phyloP scores from a whole-genome alignment of 1,140 invertebrate genomes.

The Tetramorium simillimum region DNA sequence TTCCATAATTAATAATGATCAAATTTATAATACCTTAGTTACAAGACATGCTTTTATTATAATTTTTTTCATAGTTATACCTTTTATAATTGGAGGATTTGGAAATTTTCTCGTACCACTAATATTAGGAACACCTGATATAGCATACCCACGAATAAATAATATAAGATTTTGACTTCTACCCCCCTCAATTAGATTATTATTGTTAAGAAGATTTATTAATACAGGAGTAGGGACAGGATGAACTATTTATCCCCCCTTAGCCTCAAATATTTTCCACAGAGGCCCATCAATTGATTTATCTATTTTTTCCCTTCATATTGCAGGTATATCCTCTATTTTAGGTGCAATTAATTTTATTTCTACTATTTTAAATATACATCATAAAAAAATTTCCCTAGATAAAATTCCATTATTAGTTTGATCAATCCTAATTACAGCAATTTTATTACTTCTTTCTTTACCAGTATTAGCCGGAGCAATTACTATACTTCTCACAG shows the following conservation, averaged over 20 bases:
- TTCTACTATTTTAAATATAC: slow-evolving; percentile 87
- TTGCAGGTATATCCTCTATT: not conserved
- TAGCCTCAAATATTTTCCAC: not conserved
- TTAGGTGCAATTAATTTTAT: slow-evolving; percentile 83
- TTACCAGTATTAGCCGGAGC: slow-evolving; percentile 90
- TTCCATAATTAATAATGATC: too few relatives aligned
- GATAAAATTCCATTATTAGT: slow-evolving; percentile 87
- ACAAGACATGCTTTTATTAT: slow-evolving; percentile 51
- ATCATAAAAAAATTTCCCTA: slow-evolving; percentile 29
- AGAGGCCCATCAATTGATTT: not conserved
- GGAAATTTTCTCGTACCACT: slow-evolving; percentile 87
- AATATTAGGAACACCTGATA: slow-evolving; percentile 86
- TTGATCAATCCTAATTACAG: slow-evolving; percentile 90
- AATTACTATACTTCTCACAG: slow-evolving; percentile 88
- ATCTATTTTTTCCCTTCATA: not conserved
- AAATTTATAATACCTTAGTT: too few relatives aligned
- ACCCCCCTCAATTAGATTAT: slow-evolving; percentile 80
- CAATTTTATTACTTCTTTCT: slow-evolving; percentile 88
- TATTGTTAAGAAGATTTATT: slow-evolving; percentile 78
- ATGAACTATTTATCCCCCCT: not conserved
- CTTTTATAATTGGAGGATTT: slow-evolving; percentile 77
- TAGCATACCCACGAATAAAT: slow-evolving; percentile 86
- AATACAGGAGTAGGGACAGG: slow-evolving; percentile 62
- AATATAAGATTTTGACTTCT: slow-evolving; percentile 87
- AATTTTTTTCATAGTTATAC: slow-evolving; percentile 77